Conservation (phyloP, 2,888 invertebrate genomes). For the Sympetrum striolatum region DNA sequence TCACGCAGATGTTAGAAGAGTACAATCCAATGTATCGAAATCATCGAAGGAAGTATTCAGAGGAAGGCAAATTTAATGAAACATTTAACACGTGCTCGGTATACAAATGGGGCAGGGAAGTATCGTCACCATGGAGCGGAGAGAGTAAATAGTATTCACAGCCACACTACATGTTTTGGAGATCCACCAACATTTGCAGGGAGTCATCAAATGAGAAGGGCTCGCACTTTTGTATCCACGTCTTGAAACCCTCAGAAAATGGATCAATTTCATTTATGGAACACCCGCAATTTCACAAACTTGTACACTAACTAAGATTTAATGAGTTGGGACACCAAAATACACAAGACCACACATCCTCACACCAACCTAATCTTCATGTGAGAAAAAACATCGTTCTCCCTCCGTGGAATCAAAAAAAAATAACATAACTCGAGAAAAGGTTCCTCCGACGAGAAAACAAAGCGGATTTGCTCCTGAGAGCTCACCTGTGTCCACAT, state of each 20-base stretch:
- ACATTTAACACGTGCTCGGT: conserved; percentile 27
- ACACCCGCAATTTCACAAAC: conserved; percentile 40
- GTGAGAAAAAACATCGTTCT: conserved; percentile 27
- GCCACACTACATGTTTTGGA: conserved; percentile 41
- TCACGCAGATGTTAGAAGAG: conserved; percentile 8
- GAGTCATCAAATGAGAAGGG: neutral
- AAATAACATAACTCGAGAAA: conserved; percentile 16
- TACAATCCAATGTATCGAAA: conserved; percentile 26
- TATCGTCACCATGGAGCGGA: conserved; percentile 33
- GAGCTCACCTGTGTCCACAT: conserved; percentile 5
- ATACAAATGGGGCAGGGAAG: neutral
- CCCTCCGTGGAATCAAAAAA: conserved; percentile 8
- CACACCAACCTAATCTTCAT: conserved; percentile 36
- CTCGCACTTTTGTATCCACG: conserved; percentile 4
- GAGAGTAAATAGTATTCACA: conserved; percentile 42
- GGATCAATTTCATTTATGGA: conserved; percentile 17
- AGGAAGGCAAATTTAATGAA: conserved; percentile 36
- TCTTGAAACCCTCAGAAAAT: conserved; percentile 13
- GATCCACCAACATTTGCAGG: conserved; percentile 28
- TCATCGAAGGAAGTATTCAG: conserved; percentile 16
- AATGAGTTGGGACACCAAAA: conserved; percentile 33
- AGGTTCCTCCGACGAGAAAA: conserved; percentile 13
- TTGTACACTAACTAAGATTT: conserved; percentile 33
- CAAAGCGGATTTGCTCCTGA: conserved; percentile 25
- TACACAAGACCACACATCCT: conserved; percentile 32